A percentile compares a stretch with the other conserved stretches of the same genome.
Evolutionary conservation across 2,113 vertebrate species (phyloP).

Genomic region (Lichenostomus cassidix): DNA sequence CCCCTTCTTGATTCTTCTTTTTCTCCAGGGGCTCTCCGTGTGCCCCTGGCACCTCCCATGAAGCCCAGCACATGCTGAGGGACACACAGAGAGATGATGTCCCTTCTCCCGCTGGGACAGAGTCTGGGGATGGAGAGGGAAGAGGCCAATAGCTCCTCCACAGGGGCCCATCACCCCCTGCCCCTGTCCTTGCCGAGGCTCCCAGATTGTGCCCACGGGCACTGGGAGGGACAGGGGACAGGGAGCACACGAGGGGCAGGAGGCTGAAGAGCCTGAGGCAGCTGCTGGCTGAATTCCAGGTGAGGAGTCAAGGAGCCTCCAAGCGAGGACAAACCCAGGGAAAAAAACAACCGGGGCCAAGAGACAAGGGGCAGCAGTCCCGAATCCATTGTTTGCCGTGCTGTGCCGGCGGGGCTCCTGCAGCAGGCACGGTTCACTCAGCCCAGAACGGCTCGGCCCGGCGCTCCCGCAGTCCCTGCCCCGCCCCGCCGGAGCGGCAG

Average conservation of each 20-base stretch:
- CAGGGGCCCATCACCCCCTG: rapidly evolving
- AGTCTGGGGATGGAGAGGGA: neutral
- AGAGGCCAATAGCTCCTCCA: neutral
- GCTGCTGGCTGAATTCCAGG: neutral
- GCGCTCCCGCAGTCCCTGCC: neutral
- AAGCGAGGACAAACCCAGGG: neutral
- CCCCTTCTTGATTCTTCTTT: neutral
- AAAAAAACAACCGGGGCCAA: neutral
- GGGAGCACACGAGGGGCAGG: neutral
- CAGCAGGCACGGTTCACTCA: neutral
- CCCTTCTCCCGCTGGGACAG: neutral
- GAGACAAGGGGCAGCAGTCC: neutral
- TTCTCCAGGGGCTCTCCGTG: neutral
- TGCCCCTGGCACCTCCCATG: neutral
- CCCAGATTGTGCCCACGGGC: rapidly evolving
- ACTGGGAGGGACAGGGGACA: neutral
- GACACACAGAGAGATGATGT: neutral
- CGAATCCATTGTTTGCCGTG: neutral
- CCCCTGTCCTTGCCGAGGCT: neutral
- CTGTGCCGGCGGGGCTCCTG: neutral
- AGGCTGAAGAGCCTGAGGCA: neutral
- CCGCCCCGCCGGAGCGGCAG: neutral
- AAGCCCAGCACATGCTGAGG: rapidly evolving
- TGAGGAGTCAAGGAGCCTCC: neutral
- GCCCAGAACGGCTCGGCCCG: conserved; percentile 29